Conservation (phyloP, 1,140 invertebrate genomes). For the Colletes latitarsis region DNA sequence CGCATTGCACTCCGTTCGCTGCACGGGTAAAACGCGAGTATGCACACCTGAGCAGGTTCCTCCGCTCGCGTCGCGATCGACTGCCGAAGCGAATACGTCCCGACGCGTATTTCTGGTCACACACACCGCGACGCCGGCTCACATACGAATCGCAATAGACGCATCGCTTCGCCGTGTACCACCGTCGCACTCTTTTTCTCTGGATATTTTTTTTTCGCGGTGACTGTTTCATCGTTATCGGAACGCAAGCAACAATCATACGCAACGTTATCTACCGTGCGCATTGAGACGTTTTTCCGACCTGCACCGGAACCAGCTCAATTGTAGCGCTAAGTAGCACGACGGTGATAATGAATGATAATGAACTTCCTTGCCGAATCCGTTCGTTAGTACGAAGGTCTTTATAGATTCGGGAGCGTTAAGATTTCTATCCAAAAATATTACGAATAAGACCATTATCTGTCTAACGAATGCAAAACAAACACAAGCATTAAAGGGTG, state of each 20-base stretch:
- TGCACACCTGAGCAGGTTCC: slow-evolving; percentile 48
- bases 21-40: slow-evolving; percentile 2
- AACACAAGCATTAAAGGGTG: too few relatives aligned
- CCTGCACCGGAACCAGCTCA: not conserved
- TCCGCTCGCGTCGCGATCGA: slow-evolving; percentile 53
- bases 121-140: slow-evolving; percentile 7
- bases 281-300: too few relatives aligned
- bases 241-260: not conserved
- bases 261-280: not conserved
- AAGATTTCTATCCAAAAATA: too few relatives aligned
- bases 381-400: too few relatives aligned
- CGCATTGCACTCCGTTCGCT: slow-evolving; percentile 2
- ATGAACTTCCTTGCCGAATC: not conserved
- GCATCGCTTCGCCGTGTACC: not conserved
- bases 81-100: slow-evolving; percentile 49
- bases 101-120: slow-evolving; percentile 53
- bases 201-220: not conserved
- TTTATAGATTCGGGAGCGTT: too few relatives aligned
- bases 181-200: not conserved
- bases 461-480: too few relatives aligned
- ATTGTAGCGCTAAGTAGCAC: not conserved
- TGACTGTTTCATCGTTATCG: not conserved
- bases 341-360: not conserved
- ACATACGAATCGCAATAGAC: not conserved
- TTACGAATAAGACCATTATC: too few relatives aligned